Evolutionary conservation across 1,140 invertebrate species (phyloP), one percentile per base, ranked within the genome.

Genomic region (Limonius californicus): DNA sequence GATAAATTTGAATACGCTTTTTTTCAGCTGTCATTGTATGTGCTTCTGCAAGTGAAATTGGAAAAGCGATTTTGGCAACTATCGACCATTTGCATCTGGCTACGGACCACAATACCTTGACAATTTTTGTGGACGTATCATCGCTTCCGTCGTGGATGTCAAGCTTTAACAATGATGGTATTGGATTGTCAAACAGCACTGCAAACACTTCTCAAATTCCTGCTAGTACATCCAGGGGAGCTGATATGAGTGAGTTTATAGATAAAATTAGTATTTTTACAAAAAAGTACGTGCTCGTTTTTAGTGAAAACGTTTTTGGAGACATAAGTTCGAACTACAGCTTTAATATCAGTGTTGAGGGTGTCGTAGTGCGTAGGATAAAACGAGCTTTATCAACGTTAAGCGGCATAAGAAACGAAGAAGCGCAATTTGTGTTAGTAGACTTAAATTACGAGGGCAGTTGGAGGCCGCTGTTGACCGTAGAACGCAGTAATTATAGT

Each of bases 11-110:
- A 27, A 27, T 27, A n/a, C n/a, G 23, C 35, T 69, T 66, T 57
- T 35, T 76, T 74, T 43, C 68, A 76, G 75, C 70, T 19, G 55
- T 75, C 4, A 62, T 75, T 7, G 53, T 75, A 18, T 75, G 73
- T 64, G 57, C 70, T 21, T 67, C 74, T 18, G 70, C 72, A 21
- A 67, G 70, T 62, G 61, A 69, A 7, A 54, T 66, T n/a, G 75
- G 75, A 7, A 60, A 63, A 59, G 62, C n/a, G 9, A 65, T 74
- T 35, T 39, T 74, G 30, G 39, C 62, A 21, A 60, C 62, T 19
- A 64, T 71, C 2, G 68, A 74, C 50, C 55, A 63, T 23, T 59
- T 75, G 7, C 66, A 70, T 21, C 57, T 72, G 11, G 65, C 71
- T 42, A 55, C 55, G 12, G 64, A 70, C 35, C 63, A 71, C 63